These are phyloP conservation scores for Caradrina kadenii DNA, from an alignment of 2,888 invertebrate genomes.

Conservation along the genomic window DNA sequence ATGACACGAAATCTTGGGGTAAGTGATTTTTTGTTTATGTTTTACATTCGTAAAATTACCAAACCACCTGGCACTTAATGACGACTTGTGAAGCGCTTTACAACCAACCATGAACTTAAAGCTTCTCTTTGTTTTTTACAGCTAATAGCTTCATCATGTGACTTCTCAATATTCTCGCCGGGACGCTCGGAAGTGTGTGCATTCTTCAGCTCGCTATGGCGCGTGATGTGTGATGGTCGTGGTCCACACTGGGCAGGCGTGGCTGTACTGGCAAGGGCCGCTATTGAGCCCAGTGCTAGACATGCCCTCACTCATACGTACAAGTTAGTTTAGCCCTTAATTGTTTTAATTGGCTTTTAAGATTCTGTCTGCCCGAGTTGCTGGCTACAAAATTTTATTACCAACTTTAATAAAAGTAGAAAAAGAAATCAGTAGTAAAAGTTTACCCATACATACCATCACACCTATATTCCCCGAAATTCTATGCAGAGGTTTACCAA, in stretches of 20 bases:
- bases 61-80: too few relatives aligned
- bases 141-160: conserved; percentile 92
- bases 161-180: conserved; percentile 92
- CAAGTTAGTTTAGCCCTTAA: conserved; percentile 77
- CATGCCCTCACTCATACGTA: conserved; percentile 92
- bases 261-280: conserved; percentile 91
- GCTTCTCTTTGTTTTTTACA: conserved; percentile 78
- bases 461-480: too few relatives aligned
- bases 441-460: too few relatives aligned
- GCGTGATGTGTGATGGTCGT: conserved; percentile 91
- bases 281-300: conserved; percentile 91
- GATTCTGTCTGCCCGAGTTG: too few relatives aligned
- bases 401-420: too few relatives aligned
- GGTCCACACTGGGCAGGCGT: conserved; percentile 92
- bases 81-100: too few relatives aligned
- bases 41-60: neutral
- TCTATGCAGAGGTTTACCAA: too few relatives aligned
- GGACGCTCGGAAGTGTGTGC: conserved; percentile 91
- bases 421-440: too few relatives aligned
- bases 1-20: conserved; percentile 89
- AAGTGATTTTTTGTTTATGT: conserved; percentile 61
- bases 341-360: too few relatives aligned
- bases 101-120: too few relatives aligned
- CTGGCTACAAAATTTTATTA: too few relatives aligned
- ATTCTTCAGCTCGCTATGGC: conserved; percentile 92